Conservation (phyloP, 2,888 invertebrate genomes). For the Adela reaumurella region DNA sequence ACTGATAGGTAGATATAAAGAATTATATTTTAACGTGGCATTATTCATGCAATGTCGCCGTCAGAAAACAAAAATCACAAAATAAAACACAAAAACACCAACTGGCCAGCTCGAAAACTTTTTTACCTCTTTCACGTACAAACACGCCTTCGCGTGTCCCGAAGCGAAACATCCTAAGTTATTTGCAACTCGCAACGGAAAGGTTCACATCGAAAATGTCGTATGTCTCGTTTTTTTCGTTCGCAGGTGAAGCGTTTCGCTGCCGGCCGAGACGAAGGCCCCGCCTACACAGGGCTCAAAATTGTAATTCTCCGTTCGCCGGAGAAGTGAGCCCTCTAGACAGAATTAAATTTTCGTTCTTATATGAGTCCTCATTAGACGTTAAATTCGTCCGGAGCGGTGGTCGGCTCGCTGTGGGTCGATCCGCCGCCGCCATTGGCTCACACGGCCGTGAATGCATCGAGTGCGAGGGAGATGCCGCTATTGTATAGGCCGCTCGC, state of each 20-base stretch:
- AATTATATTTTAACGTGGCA: slow-evolving; percentile 30
- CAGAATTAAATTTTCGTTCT: background rate
- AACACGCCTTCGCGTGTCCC: slow-evolving; percentile 18
- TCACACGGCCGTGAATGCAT: slow-evolving; percentile 43
- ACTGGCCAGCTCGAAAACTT: slow-evolving; percentile 53
- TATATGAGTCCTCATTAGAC: background rate
- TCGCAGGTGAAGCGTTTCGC: too few species aligned
- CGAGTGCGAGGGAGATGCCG: slow-evolving; percentile 40
- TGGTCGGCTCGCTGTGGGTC: slow-evolving; percentile 45
- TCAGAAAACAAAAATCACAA: slow-evolving; percentile 50
- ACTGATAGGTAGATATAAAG: background rate
- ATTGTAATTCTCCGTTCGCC: slow-evolving; percentile 57
- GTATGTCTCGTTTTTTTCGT: slow-evolving; percentile 18
- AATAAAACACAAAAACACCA: slow-evolving; percentile 49
- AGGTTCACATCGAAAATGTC: slow-evolving; percentile 47
- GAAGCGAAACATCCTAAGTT: slow-evolving; percentile 39
- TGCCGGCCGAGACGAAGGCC: slow-evolving; percentile 26
- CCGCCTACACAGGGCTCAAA: slow-evolving; percentile 58
- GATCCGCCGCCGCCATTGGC: slow-evolving; percentile 53
- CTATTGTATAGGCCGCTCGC: slow-evolving; percentile 12
- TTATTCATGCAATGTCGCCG: slow-evolving; percentile 53
- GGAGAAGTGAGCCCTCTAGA: too few species aligned
- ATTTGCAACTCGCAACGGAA: slow-evolving; percentile 34
- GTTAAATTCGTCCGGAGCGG: background rate
- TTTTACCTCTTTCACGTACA: slow-evolving; percentile 45